Evolutionary conservation across 2,113 vertebrate species (phyloP), one percentile per base, ranked within the genome.

Genomic region (Laterallus jamaicensis): DNA sequence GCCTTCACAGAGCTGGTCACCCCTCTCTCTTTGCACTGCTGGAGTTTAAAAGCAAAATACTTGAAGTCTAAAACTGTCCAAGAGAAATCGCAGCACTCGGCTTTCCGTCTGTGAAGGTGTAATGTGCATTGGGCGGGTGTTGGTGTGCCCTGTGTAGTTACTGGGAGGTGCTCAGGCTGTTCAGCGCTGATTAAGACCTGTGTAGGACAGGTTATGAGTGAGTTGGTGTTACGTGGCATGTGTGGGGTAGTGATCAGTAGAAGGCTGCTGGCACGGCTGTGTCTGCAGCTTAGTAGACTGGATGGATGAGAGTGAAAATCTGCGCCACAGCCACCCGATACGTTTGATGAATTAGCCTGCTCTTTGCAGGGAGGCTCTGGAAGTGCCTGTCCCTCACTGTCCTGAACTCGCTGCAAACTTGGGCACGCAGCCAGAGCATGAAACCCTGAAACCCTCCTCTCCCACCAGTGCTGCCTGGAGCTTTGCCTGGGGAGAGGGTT

Each of bases 51-150:
- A 82, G 28, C 37, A 19, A 78, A 68, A 52, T 8, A 47, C 28
- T 22, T 82, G 58, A n/a, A 25, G 31, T 79, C 37, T 42, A 24
- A 67, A 76, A n/a, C 68, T 70, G 76, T 15, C 35, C 35, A 49
- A 42, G 40, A 86, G 54, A 54, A 88, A 54, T 71, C 29, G 12
- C 35, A 11, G 17, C 7, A 3, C 19, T 71, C 19, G 17, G 8
- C 37, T 68, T 55, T n/a, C 28, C 22, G 12, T 44, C 17, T 35
- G 63, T 39, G 55, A 58, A 82, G 39, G 55, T 35, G 5, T 9
- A 37, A 37, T 0, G 0, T 37, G 1, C 47, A 25, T 71, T 1
- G 1, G 29, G 66, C 17, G 11, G 12, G 31, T 49, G 63, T 35
- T 68, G 42, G 17, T 52, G 22, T 39, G 40, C 21, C 32, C 70